These are phyloP conservation scores for Gibbula magus DNA, from an alignment of 2,888 invertebrate genomes.

Conservation along the genomic window DNA sequence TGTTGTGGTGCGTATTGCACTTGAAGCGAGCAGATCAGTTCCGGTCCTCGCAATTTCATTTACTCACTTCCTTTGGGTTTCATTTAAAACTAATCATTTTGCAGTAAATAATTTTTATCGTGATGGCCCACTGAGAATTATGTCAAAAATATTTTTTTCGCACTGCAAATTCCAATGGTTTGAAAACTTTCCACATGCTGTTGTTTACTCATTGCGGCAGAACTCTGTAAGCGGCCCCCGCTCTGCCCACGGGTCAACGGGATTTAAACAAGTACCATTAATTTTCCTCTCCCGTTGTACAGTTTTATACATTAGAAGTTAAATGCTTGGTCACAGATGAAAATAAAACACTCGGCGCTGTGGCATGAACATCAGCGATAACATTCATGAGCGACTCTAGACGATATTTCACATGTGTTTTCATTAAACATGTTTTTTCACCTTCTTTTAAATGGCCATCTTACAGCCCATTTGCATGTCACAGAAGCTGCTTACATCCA, in stretches of 20 bases:
- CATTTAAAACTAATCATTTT: conserved; percentile 19
- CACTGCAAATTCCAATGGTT: background rate
- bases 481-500: background rate
- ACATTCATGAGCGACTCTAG: too few species aligned
- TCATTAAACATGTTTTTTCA: conserved; percentile 1
- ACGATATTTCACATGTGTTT: background rate
- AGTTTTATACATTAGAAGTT: background rate
- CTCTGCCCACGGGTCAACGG: background rate
- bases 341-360: background rate
- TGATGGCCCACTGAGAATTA: conserved; percentile 7
- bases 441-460: conserved; percentile 7
- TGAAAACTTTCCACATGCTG: conserved; percentile 2
- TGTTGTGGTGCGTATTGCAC: conserved; percentile 8
- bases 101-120: conserved; percentile 11
- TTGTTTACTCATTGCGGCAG: background rate
- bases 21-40: conserved; percentile 7
- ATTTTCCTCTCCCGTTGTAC: background rate
- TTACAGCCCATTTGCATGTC: conserved; percentile 12
- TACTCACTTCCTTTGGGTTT: background rate
- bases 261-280: conserved; percentile 15
- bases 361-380: too few species aligned
- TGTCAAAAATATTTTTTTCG: conserved; percentile 6
- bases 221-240: background rate
- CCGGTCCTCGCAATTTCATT: background rate
- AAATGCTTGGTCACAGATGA: conserved; percentile 3